phyloP scores from a whole-genome alignment of 2,797 vertebrate genomes.

The Hipposideros larvatus region DNA sequence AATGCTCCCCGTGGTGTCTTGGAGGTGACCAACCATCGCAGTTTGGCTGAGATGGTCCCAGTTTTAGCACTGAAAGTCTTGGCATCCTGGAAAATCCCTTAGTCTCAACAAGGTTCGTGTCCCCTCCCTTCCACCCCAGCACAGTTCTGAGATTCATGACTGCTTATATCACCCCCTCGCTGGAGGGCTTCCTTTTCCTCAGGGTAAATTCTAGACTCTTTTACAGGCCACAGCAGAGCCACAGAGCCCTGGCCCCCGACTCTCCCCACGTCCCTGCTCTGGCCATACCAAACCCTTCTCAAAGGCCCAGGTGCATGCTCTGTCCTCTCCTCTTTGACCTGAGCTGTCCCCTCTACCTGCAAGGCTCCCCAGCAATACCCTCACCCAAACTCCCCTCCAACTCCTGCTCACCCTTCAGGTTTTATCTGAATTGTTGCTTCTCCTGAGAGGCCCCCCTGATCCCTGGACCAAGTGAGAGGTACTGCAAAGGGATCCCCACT shows the following conservation, averaged over 20 bases:
- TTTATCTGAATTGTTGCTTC: not conserved
- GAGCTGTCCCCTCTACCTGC: not conserved
- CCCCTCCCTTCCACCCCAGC: not conserved
- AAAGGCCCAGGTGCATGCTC: accelerated
- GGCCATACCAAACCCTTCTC: not conserved
- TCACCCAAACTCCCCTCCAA: not conserved
- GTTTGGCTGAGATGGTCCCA: not conserved
- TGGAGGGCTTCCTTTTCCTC: not conserved
- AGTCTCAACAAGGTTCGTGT: not conserved
- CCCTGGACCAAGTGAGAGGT: not conserved
- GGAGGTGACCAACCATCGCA: not conserved
- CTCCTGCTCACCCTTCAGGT: not conserved
- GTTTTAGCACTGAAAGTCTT: not conserved
- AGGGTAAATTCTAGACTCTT: not conserved
- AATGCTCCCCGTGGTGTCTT: accelerated
- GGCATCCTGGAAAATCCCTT: not conserved
- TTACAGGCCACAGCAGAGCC: not conserved
- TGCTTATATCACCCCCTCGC: not conserved
- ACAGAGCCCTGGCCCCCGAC: not conserved
- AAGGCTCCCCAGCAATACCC: too few relatives aligned
- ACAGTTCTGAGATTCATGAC: not conserved
- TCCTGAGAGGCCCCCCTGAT: not conserved
- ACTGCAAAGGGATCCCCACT: not conserved
- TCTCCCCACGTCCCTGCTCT: not conserved
- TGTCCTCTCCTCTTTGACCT: accelerated